These are phyloP conservation scores for Podiceps cristatus DNA, from an alignment of 2,113 vertebrate genomes.

Conservation along the genomic window DNA sequence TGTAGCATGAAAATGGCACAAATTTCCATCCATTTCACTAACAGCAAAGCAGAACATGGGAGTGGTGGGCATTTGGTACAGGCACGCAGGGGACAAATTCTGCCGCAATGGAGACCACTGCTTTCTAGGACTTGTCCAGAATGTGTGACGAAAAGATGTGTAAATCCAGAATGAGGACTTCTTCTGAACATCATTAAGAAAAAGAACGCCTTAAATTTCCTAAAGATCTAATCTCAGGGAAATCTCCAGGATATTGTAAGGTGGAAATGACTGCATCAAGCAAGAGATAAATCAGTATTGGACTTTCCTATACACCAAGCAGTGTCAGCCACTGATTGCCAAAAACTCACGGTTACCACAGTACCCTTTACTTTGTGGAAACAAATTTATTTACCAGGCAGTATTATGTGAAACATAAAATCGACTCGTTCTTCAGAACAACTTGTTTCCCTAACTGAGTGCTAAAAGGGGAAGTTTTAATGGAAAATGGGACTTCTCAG, in stretches of 20 bases:
- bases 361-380: neutral
- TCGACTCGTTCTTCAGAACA: neutral
- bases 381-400: neutral
- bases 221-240: neutral
- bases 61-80: neutral
- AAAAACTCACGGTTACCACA: neutral
- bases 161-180: neutral
- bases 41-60: neutral
- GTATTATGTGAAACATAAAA: conserved; percentile 4
- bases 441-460: conserved; percentile 2
- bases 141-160: neutral
- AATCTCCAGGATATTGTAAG: neutral
- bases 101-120: neutral
- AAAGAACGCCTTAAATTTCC: neutral
- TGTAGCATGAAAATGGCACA: neutral
- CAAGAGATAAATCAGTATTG: neutral
- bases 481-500: conserved; percentile 37
- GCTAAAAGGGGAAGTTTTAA: conserved; percentile 34
- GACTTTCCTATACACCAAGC: neutral
- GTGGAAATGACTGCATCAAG: neutral
- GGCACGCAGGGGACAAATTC: neutral
- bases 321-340: neutral
- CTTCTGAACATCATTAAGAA: neutral
- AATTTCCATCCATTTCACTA: neutral
- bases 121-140: neutral